Base-by-base conservation (phyloP, 37 sponge, comb jelly and placozoan species). In the Eunapius fragilis region DNA sequence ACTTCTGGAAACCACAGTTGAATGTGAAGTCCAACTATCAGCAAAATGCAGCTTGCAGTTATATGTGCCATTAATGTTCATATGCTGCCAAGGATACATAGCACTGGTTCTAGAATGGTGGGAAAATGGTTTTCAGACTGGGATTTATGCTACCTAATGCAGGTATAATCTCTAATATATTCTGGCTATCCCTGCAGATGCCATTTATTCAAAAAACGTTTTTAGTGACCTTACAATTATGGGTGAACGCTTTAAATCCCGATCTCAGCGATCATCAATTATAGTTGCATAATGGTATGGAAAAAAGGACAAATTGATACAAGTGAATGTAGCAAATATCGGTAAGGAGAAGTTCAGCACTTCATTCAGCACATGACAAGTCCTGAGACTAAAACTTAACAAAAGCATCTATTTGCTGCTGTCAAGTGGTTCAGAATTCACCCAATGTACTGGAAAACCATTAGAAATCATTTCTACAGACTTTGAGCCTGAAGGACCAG, bases 181-280 rank as follows among this genome's bases (percentile, higher is more conserved):
- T 31, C 77, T 33, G 77, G 6, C 25, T 37, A 76, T 58, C 14
- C 58, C 58, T 58, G 5, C 33, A 76, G 25, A 33, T 76, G 25
- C 31, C 77, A 27, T 41, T 41, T 76, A 33, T 76, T 41, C 77
- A 37, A 10, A 76, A 34, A 33, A 37, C 25, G 33, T 25, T 25
- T 76, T 76, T 19, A 76, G n/a, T 76, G 34, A 76, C 25, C 34
- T 76, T 76, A 41, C 35, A 76, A 31, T 76, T 76, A 25, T 76
- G 35, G 34, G 34, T 23, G n/a, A 76, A 33, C 77, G 25, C 34
- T 76, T 34, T 41, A 76, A 76, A 76, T 76, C 77, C 25, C 77
- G 77, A 34, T 76, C 77, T n/a, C 77, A 76, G 34, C 31, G 37
- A 76, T 76, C 77, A 33, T 41, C 30, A 3, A 19, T 41, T 41